Percentiles rank a stretch among this genome's conserved stretches.
These are phyloP conservation scores for Caerostris darwini DNA, from an alignment of 1,140 invertebrate species.

Conservation along the genomic window DNA sequence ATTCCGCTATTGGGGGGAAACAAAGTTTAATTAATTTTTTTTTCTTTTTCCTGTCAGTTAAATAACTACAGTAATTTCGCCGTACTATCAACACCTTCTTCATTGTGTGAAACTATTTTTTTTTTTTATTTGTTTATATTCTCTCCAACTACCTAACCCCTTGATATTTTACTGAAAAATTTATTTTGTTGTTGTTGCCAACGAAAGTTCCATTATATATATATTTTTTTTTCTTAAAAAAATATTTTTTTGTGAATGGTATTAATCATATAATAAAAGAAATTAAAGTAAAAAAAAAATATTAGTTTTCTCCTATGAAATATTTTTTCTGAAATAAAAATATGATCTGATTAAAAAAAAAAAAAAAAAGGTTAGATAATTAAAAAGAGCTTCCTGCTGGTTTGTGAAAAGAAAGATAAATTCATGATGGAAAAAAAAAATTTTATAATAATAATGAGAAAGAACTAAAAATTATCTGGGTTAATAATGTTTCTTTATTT, in stretches of 20 bases:
- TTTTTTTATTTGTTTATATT: not conserved
- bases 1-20: not conserved
- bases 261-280: conserved; percentile 26
- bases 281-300: not conserved
- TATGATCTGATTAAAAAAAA: not conserved
- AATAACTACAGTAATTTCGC: conserved; percentile 34
- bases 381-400: not conserved
- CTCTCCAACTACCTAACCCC: not conserved
- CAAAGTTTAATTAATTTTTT: conserved; percentile 38
- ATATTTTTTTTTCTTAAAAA: too few relatives aligned
- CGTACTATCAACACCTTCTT: conserved; percentile 28
- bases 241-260: not conserved
- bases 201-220: not conserved
- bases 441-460: not conserved
- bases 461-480: not conserved
- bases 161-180: not conserved
- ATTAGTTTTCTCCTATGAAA: not conserved
- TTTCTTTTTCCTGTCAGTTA: conserved; percentile 4
- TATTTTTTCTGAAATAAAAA: not conserved
- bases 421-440: not conserved
- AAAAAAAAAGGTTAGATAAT: not conserved
- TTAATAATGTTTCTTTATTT: not conserved
- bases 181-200: not conserved
- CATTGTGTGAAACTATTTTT: not conserved
- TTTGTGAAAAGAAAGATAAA: not conserved